These are phyloP conservation scores for Darevskia mixta DNA, from an alignment of 2,797 vertebrate species.

Conservation along the genomic window DNA sequence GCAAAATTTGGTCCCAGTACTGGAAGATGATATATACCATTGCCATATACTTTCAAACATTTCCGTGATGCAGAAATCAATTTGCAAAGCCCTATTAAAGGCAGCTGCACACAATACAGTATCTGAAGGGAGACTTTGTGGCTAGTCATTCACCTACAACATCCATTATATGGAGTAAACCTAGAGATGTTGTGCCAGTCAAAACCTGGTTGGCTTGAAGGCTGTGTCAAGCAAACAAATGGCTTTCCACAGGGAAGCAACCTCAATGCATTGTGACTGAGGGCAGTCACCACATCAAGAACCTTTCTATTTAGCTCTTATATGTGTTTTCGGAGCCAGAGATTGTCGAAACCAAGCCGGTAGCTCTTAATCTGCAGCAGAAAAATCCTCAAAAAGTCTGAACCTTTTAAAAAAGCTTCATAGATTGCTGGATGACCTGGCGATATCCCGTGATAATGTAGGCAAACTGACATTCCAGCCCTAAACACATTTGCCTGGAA, in stretches of 20 bases:
- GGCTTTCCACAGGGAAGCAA: background rate
- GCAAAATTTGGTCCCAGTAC: constrained; percentile 50
- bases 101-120: background rate
- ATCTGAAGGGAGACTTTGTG: background rate
- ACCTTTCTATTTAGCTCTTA: background rate
- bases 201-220: background rate
- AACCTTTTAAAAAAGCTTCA: constrained; percentile 59
- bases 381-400: constrained; percentile 24
- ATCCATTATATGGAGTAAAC: background rate
- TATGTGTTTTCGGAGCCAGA: constrained; percentile 18
- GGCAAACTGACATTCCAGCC: constrained; percentile 38
- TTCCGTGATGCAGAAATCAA: constrained; percentile 11
- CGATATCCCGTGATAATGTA: constrained; percentile 25
- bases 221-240: background rate
- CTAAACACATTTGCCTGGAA: background rate
- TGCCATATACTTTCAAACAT: constrained; percentile 28
- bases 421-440: constrained; percentile 51
- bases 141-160: background rate
- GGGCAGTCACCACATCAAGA: background rate
- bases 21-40: constrained; percentile 26
- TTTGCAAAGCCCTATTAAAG: constrained; percentile 23
- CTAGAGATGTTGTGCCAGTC: background rate
- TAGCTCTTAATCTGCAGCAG: constrained; percentile 38
- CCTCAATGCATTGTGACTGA: background rate
- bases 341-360: constrained; percentile 39